Percentiles rank a stretch among this genome's conserved stretches.
Evolutionary conservation across 2,888 invertebrate genomes (phyloP).

Genomic region (Tyria jacobaeae): DNA sequence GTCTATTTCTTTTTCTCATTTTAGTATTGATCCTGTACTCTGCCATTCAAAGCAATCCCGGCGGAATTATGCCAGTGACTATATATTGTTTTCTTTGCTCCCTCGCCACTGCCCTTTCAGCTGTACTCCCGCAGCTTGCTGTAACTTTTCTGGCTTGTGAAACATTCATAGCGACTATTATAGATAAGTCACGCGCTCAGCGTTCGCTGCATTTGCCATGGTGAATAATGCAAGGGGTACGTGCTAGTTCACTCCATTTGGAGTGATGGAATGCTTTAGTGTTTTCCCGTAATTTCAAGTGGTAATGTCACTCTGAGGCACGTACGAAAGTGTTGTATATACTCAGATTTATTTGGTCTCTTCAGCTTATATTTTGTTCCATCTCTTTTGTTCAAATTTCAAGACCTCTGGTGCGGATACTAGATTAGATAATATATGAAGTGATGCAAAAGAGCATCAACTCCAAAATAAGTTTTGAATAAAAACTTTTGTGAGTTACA

Average conservation of each 20-base stretch:
- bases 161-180: slow-evolving; percentile 66
- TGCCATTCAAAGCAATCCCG: slow-evolving; percentile 49
- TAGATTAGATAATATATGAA: too few relatives aligned
- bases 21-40: slow-evolving; percentile 34
- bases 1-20: too few relatives aligned
- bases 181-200: slow-evolving; percentile 77
- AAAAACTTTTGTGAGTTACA: too few relatives aligned
- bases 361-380: slow-evolving; percentile 39
- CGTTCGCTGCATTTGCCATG: slow-evolving; percentile 75
- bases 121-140: slow-evolving; percentile 44
- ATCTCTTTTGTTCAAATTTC: slow-evolving; percentile 17
- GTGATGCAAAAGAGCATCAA: too few relatives aligned
- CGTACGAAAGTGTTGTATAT: slow-evolving; percentile 47
- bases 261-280: slow-evolving; percentile 72
- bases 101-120: slow-evolving; percentile 59
- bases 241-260: slow-evolving; percentile 60
- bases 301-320: slow-evolving; percentile 49
- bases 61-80: slow-evolving; percentile 48
- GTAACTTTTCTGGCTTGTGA: slow-evolving; percentile 64
- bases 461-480: too few relatives aligned
- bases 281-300: slow-evolving; percentile 61
- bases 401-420: too few relatives aligned
- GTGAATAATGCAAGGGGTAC: slow-evolving; percentile 81
- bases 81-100: slow-evolving; percentile 51
- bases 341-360: slow-evolving; percentile 42